Conservation (phyloP, 2,888 invertebrate species). For the Sipunculus nudus region DNA sequence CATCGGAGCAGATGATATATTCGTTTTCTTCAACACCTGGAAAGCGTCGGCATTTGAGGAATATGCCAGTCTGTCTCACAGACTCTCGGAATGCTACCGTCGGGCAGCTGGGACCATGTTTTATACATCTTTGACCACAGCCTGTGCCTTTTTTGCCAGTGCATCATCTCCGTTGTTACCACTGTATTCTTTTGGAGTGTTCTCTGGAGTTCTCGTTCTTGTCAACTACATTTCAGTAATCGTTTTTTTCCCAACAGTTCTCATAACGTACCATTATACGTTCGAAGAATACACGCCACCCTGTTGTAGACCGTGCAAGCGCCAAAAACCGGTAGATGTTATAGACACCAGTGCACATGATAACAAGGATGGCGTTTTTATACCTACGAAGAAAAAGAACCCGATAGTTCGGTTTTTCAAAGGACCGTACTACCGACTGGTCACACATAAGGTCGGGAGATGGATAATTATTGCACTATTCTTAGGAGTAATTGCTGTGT, state of each 20-base stretch:
- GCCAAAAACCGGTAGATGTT: no score
- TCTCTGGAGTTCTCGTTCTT: conserved; percentile 26
- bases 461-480: conserved; percentile 13
- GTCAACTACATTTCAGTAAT: conserved; percentile 41
- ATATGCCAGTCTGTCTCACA: conserved; percentile 18
- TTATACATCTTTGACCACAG: conserved; percentile 37
- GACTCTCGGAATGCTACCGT: conserved; percentile 30
- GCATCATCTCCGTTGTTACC: conserved; percentile 27
- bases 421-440: conserved; percentile 20
- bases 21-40: conserved; percentile 41
- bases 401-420: conserved; percentile 16
- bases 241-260: conserved; percentile 33
- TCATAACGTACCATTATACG: conserved; percentile 24
- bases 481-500: neutral
- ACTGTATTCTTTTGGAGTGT: conserved; percentile 30
- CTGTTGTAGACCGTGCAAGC: neutral
- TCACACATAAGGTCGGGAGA: conserved; percentile 15
- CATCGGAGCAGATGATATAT: conserved; percentile 44
- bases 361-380: neutral
- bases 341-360: neutral
- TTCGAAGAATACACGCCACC: neutral
- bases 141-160: conserved; percentile 31
- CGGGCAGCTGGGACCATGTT: conserved; percentile 36
- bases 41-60: conserved; percentile 16
- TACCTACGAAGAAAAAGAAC: conserved; percentile 2